Conservation (phyloP, 30 jellyfish, hydroid and myxozoan species). For the Clytia hemisphaerica region DNA sequence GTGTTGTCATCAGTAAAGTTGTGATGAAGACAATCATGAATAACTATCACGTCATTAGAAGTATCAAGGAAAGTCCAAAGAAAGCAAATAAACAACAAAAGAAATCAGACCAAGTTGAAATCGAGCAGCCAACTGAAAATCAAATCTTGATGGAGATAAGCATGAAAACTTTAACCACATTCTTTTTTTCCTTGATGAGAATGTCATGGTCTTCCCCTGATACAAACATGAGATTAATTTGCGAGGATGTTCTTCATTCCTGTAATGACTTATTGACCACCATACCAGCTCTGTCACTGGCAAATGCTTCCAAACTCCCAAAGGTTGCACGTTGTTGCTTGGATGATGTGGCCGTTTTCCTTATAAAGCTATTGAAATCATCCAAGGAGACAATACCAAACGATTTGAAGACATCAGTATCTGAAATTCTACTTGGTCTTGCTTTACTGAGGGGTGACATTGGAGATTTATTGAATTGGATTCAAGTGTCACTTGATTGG, state of each 20-base stretch:
- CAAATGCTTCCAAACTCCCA: slow-evolving; percentile 57
- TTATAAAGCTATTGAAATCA: slow-evolving; percentile 30
- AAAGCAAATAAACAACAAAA: background rate
- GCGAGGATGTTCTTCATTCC: slow-evolving; percentile 64
- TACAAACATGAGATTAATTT: slow-evolving; percentile 26
- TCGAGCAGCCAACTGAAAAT: slow-evolving; percentile 26
- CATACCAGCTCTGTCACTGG: slow-evolving; percentile 77
- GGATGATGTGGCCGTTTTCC: slow-evolving; percentile 47
- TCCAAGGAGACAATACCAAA: slow-evolving; percentile 1
- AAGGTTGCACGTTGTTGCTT: slow-evolving; percentile 60
- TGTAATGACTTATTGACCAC: slow-evolving; percentile 35
- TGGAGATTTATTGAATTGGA: slow-evolving; percentile 57
- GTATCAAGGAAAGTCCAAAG: slow-evolving; percentile 2
- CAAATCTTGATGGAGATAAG: slow-evolving; percentile 70
- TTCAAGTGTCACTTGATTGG: slow-evolving; percentile 32
- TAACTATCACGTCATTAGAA: slow-evolving; percentile 37
- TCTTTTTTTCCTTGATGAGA: slow-evolving; percentile 65
- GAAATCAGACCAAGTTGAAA: background rate
- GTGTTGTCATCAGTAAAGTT: slow-evolving; percentile 38
- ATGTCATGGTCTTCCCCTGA: slow-evolving; percentile 62
- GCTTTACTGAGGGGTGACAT: slow-evolving; percentile 69
- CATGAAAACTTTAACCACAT: slow-evolving; percentile 63
- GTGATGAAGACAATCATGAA: slow-evolving; percentile 33
- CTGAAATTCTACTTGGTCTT: slow-evolving; percentile 55
- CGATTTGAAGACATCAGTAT: slow-evolving; percentile 33